Base-by-base conservation (phyloP, 2,113 vertebrate species). In the Enhydra lutris region DNA sequence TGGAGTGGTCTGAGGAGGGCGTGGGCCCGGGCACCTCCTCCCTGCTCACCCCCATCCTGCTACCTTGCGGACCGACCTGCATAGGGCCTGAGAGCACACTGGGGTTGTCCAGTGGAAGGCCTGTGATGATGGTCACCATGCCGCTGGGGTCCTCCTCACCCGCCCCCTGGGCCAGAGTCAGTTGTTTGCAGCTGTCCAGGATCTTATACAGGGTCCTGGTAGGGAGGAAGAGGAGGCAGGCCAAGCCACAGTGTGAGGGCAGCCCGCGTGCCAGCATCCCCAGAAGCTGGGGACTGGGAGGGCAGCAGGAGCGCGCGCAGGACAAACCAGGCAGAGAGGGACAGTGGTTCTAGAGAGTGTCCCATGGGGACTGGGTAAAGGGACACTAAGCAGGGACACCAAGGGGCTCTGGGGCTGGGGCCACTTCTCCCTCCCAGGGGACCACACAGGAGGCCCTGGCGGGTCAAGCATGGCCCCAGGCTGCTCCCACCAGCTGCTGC, bases 121-220 rank as follows among this genome's bases (percentile, higher is more conserved):
- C 99, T 0, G 99, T 99, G 12, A 99, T 98, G 95, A 99, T 99
- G 97, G 99, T 99, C 97, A 99, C 99, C 99, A 99, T 99, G 29
- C 99, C 99, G 0, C 99, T 99, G 0, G 99, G 99, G 97, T 99
- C 99, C 0, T 99, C 99, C 31, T 99, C 99, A 2, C 99, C 99
- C 0, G 98, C 98, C n/a, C 99, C 99, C 95, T 99, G 99, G 89
- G 99, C 99, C 95, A 99, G 98, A 0, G 99, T 99, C 92, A 99
- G 97, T 91, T 99, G 99, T 47, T 99, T 99, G 97, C 99, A 99
- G 95, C 99, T 99, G 98, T 99, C 99, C 98, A 99, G 99, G 94
- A 99, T 99, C 98, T 99, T 99, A 96, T 99, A 99, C 85, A 99
- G 99, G 21, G 99, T 99, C 99, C 99, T 99, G 80, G 50, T 9